Conservation (phyloP, 1,140 invertebrate genomes). For the Drosophila pallidifrons region DNA sequence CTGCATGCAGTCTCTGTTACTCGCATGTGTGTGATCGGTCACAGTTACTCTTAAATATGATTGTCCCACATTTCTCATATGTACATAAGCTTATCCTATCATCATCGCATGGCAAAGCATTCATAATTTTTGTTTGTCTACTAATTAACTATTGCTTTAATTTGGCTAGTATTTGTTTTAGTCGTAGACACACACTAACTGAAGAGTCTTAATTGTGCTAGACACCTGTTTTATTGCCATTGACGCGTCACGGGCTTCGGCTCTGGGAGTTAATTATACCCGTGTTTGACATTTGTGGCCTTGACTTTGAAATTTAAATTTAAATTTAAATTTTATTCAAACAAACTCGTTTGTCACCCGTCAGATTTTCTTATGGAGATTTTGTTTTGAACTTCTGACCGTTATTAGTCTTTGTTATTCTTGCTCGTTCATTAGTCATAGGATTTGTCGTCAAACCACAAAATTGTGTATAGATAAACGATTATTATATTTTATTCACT, state of each 20-base stretch:
- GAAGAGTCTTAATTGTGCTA: conserved; percentile 33
- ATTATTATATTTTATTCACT: too few species aligned
- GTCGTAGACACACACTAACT: background rate
- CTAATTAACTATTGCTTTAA: conserved; percentile 19
- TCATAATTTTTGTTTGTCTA: conserved; percentile 23
- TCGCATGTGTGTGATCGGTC: conserved; percentile 1
- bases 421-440: conserved; percentile 25
- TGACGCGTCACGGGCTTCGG: conserved; percentile 20
- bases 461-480: too few species aligned
- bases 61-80: conserved; percentile 30
- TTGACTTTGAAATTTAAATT: conserved; percentile 54
- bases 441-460: too few species aligned
- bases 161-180: conserved; percentile 22
- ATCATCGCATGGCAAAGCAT: background rate
- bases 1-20: background rate
- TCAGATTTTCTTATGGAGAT: conserved; percentile 10
- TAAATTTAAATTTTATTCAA: conserved; percentile 29
- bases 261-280: conserved; percentile 25
- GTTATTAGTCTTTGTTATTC: conserved; percentile 29
- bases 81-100: conserved; percentile 9
- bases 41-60: conserved; percentile 31
- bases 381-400: conserved; percentile 15
- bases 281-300: conserved; percentile 35
- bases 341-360: conserved; percentile 13
- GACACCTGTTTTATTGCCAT: conserved; percentile 8